Percentiles rank a stretch among this genome's conserved stretches.
These are phyloP conservation scores for Stegostoma tigrinum DNA, from an alignment of 2,113 vertebrate genomes.

Conservation along the genomic window DNA sequence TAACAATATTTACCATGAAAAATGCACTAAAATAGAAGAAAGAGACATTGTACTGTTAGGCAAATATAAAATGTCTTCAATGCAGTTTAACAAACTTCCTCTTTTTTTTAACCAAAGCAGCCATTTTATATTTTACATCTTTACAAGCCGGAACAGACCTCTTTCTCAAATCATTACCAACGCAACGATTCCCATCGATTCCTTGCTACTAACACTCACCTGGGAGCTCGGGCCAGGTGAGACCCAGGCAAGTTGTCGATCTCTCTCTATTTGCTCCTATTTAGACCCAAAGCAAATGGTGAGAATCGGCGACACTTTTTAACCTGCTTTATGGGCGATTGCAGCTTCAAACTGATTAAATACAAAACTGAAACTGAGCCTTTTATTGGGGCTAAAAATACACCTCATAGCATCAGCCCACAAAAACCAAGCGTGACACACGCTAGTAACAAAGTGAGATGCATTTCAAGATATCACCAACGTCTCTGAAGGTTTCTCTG, in stretches of 20 bases:
- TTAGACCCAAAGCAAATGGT: neutral
- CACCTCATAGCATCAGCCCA: neutral
- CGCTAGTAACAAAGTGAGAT: neutral
- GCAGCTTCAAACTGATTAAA: neutral
- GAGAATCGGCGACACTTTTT: slow-evolving; percentile 1
- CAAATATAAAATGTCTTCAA: slow-evolving; percentile 12
- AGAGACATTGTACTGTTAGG: neutral
- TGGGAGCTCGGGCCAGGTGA: neutral
- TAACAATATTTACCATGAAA: neutral
- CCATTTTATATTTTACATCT: neutral
- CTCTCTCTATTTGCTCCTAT: neutral
- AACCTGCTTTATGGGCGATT: neutral
- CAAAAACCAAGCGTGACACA: neutral
- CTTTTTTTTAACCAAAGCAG: neutral
- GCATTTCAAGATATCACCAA: neutral
- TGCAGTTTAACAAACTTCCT: slow-evolving; percentile 10
- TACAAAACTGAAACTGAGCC: slow-evolving; percentile 19
- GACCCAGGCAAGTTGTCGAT: neutral
- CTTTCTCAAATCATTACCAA: neutral
- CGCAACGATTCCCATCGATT: neutral
- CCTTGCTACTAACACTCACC: neutral
- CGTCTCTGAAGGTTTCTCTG: neutral
- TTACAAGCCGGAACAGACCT: neutral
- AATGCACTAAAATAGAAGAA: neutral
- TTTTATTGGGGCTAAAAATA: slow-evolving; percentile 32